phyloP scores from a whole-genome alignment of 2,113 vertebrate species.

The Scomber japonicus region DNA sequence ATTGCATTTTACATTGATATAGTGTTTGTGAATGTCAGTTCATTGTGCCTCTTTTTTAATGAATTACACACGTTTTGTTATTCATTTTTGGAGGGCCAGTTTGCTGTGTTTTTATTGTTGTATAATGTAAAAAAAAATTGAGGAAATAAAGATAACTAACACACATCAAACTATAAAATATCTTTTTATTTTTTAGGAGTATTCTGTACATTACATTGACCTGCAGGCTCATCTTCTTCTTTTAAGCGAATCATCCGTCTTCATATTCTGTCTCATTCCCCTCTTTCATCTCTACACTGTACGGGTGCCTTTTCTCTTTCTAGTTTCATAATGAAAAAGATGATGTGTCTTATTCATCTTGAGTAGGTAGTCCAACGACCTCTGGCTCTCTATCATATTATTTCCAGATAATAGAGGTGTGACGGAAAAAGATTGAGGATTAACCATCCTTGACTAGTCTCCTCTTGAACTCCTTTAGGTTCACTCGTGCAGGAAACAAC shows the following conservation, averaged over 20 bases:
- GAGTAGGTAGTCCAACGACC: conserved; percentile 45
- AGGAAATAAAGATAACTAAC: conserved; percentile 58
- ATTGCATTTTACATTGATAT: neutral
- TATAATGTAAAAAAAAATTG: conserved; percentile 4
- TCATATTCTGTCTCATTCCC: conserved; percentile 58
- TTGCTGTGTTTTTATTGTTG: conserved; percentile 42
- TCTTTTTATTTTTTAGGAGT: neutral
- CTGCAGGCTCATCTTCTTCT: conserved; percentile 29
- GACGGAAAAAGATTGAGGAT: conserved; percentile 30
- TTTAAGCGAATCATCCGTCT: conserved; percentile 42
- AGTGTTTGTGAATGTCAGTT: conserved; percentile 22
- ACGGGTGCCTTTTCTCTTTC: conserved; percentile 8
- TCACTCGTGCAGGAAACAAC: neutral
- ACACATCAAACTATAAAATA: neutral
- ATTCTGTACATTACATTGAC: conserved; percentile 3
- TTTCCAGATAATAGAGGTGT: conserved; percentile 62
- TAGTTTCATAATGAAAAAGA: conserved; percentile 56
- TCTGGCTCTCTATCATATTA: conserved; percentile 53
- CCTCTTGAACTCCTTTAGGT: conserved; percentile 37
- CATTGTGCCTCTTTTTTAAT: conserved; percentile 8
- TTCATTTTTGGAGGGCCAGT: conserved; percentile 1
- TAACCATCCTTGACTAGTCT: conserved; percentile 34
- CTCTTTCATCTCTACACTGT: conserved; percentile 7
- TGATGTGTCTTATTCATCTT: conserved; percentile 70
- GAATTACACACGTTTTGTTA: neutral